Evolutionary conservation across 1,140 invertebrate genomes (phyloP), one percentile per base, ranked within the genome.

Genomic region (Euschistus heros): DNA sequence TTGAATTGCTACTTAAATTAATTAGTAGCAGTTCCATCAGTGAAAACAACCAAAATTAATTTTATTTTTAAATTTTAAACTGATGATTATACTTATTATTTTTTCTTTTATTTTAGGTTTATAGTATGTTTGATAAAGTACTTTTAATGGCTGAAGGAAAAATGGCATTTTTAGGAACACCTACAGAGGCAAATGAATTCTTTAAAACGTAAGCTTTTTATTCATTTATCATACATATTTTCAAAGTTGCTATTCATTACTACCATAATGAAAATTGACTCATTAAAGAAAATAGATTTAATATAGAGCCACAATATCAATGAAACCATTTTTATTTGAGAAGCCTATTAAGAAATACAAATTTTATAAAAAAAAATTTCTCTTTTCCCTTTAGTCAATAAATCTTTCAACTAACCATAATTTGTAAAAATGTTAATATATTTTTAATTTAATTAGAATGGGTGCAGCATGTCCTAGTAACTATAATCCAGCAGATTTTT

Each of bases 401-500:
- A n/a, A 20, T 50, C n/a, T 50, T 50, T 62, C 37, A 62, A 62
- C 44, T 42, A 33, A 44, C 2, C 26, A 59, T 27, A 22, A 59
- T 24, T 26, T 6, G 7, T 27, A 59, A 8, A 13, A 50, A 6
- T 18, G 10, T 13, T 10, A 37, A 6, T 37, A 37, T 37, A 10
- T 18, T 8, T 27, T 27, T 59, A 55, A 37, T 66, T 27, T 67
- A 73, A 71, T 22, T 65, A 91, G 88, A 33, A 75, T 90, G 67
- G 87, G 87, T 27, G 86, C 85, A 18, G 80, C 84, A 0, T 90
- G 87, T 76, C 88, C 88, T 0, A 82, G 78, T 2, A 96, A 97
- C 73, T 97, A 93, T 75, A 98, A 97, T 74, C 94, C 94, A 10
- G 94, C 92, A 0, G 95, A 98, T 77, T 94, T 92, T 74, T 97